Evolutionary conservation across 2,888 invertebrate genomes (phyloP), one percentile per base, ranked within the genome.

Genomic region (Blera fallax): DNA sequence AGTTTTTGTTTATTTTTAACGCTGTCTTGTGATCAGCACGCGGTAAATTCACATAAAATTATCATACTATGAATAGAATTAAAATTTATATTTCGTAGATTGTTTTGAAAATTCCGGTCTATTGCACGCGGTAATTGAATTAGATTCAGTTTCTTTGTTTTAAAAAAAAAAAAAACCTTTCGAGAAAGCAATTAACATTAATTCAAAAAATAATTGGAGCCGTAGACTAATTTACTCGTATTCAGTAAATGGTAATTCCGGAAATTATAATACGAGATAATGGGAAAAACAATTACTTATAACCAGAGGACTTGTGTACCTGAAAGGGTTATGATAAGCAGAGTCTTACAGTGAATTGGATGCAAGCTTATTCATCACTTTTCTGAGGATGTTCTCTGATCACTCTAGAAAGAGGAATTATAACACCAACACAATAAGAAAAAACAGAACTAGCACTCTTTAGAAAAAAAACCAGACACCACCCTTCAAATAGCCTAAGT

Each of bases 31-130:
- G 58, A 58, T 58, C 37, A 37, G 24, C 58, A 40, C 58, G 37
- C 21, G 21, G 58, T 14, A 4, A 58, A 24, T 40, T 37, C 24
- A n/a, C n/a, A 14, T 40, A 24, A 37, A 62, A 43, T 29, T 43
- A 29, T 29, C 27, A 10, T 27, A 16, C 40, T 62, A 62, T 43
- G 62, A 62, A 62, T 62, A 62, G 27, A 62, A 45, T 45, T 62
- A 48, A 24, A 11, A 62, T 27, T 16, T 2, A 43, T 18, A 24
- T 24, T 43, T 16, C 43, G 10, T 18, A 11, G 43, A 43, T 27
- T 43, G 16, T 62, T 62, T 45, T 11, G 3, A 52, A 52, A 14
- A 27, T 14, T n/a, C 5, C 52, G 27, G 52, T 52, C 52, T 52
- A 27, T 7, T 52, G 52, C 52, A 52, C 27, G 52, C 27, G 52